Percentiles rank a stretch among this genome's conserved stretches.
phyloP scores from a whole-genome alignment of 2,797 vertebrate genomes.

The Arnoldichthys spilopterus region DNA sequence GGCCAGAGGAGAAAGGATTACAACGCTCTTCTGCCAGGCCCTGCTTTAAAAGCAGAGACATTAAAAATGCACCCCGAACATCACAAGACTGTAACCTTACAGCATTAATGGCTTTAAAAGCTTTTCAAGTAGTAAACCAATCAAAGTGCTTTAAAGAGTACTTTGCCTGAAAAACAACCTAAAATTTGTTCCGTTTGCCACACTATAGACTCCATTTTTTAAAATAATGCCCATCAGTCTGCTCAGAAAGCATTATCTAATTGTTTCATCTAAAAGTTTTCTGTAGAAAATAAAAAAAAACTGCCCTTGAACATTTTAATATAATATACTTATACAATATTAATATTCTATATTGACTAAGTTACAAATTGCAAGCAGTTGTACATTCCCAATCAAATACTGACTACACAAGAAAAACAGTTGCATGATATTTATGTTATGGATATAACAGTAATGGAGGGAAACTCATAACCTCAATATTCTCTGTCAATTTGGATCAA shows the following conservation, averaged over 20 bases:
- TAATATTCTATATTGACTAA: conserved; percentile 36
- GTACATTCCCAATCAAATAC: conserved; percentile 10
- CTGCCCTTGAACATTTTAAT: conserved; percentile 21
- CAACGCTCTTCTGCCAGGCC: conserved; percentile 50
- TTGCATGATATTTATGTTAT: conserved; percentile 29
- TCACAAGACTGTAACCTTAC: conserved; percentile 62
- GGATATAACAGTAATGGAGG: conserved; percentile 38
- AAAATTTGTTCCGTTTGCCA: conserved; percentile 37
- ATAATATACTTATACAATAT: conserved; percentile 33
- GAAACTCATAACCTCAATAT: conserved; percentile 43
- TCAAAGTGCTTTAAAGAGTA: conserved; percentile 50
- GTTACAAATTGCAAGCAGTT: conserved; percentile 29
- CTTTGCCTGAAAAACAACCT: conserved; percentile 40
- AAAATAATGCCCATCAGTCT: conserved; percentile 37
- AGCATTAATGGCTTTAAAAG: conserved; percentile 56
- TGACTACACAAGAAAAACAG: conserved; percentile 33
- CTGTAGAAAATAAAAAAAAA: conserved; percentile 24
- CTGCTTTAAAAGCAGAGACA: conserved; percentile 56
- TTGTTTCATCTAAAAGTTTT: conserved; percentile 49
- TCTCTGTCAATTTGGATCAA: conserved; percentile 49
- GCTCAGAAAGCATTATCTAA: conserved; percentile 29
- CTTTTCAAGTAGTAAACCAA: conserved; percentile 59
- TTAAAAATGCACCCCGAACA: conserved; percentile 72
- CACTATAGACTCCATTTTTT: conserved; percentile 21
- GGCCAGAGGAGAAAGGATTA: conserved; percentile 51